These are phyloP conservation scores for Meteorus colon DNA, from an alignment of 2,888 invertebrate species.

Conservation along the genomic window DNA sequence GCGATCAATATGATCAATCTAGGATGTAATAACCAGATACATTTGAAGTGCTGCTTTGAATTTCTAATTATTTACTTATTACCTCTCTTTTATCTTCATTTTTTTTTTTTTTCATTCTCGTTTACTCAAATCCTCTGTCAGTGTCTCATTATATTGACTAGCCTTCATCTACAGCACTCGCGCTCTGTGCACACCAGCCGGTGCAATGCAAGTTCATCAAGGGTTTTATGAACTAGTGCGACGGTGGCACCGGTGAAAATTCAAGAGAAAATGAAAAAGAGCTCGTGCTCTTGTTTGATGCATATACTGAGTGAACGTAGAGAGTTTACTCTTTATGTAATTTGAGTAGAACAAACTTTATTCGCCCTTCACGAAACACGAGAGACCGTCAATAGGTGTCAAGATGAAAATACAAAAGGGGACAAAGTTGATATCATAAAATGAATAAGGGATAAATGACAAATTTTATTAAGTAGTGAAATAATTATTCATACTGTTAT, in stretches of 20 bases:
- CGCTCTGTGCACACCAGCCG: constrained; percentile 2
- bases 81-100: not conserved
- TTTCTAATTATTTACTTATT: constrained; percentile 3
- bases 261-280: constrained; percentile 16
- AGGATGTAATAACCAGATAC: too few species aligned
- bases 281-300: not conserved
- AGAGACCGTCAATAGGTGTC: not conserved
- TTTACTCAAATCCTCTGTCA: not conserved
- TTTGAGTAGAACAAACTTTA: constrained; percentile 25
- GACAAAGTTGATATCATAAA: not conserved
- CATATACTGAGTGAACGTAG: constrained; percentile 6
- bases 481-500: too few species aligned
- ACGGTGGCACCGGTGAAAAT: constrained; percentile 14
- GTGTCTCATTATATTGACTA: constrained; percentile 28
- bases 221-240: constrained; percentile 31
- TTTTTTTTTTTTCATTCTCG: not conserved
- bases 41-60: not conserved
- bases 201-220: constrained; percentile 34
- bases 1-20: too few species aligned
- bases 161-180: constrained; percentile 32
- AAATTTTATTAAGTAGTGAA: too few species aligned
- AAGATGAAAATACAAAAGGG: not conserved
- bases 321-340: not conserved
- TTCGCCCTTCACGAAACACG: not conserved
- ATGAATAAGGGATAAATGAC: too few species aligned